Evolutionary conservation across 2,888 invertebrate genomes (phyloP).

Genomic region (Monopis laevigella): DNA sequence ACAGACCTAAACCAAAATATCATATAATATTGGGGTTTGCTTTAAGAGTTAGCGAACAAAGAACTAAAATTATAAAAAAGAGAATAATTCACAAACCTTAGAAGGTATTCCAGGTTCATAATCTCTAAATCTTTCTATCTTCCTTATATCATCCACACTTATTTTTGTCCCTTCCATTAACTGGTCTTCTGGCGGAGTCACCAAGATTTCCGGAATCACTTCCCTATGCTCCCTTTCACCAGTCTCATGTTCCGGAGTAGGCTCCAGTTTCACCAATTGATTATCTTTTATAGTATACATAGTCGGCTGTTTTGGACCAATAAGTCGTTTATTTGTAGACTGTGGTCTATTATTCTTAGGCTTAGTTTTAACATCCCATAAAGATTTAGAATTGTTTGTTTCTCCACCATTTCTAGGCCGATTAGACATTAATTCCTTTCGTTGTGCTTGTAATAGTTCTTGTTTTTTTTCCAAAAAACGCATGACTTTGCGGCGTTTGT

Average conservation of each 20-base stretch:
- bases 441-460: slow-evolving; percentile 32
- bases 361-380: slow-evolving; percentile 48
- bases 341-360: not conserved
- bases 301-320: slow-evolving; percentile 41
- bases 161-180: slow-evolving; percentile 56
- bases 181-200: slow-evolving; percentile 40
- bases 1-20: too few relatives aligned
- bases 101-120: slow-evolving; percentile 62
- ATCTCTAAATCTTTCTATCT: slow-evolving; percentile 60
- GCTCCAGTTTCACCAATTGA: slow-evolving; percentile 54
- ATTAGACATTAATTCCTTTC: slow-evolving; percentile 24
- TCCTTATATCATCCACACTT: slow-evolving; percentile 58
- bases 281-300: slow-evolving; percentile 62
- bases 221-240: slow-evolving; percentile 31
- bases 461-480: slow-evolving; percentile 52
- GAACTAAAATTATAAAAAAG: too few relatives aligned
- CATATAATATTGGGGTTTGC: too few relatives aligned
- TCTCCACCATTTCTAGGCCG: not conserved
- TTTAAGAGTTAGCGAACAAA: too few relatives aligned
- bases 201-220: slow-evolving; percentile 44
- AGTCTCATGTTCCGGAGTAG: slow-evolving; percentile 20
- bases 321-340: slow-evolving; percentile 16
- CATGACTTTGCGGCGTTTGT: slow-evolving; percentile 53
- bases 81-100: slow-evolving; percentile 48
- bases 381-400: slow-evolving; percentile 10